These are phyloP conservation scores for Eupithecia inturbata DNA, from an alignment of 2,888 invertebrate species.

Conservation along the genomic window DNA sequence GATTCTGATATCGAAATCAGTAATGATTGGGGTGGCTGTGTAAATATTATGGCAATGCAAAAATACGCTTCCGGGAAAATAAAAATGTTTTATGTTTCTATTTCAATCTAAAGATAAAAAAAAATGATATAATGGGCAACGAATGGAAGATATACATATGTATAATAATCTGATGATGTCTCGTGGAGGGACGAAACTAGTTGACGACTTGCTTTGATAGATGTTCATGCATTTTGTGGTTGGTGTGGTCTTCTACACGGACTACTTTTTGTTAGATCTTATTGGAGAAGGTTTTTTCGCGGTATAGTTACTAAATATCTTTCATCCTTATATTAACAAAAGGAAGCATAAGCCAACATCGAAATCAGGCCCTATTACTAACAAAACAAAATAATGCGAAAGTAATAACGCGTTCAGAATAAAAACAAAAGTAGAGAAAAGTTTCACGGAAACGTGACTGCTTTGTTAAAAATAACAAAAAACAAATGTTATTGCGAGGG, in stretches of 20 bases:
- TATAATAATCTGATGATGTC: too few species aligned
- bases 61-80: neutral
- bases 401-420: conserved; percentile 1
- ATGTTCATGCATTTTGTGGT: too few species aligned
- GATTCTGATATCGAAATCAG: conserved; percentile 21
- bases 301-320: too few species aligned
- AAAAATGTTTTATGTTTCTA: neutral
- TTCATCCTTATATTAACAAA: too few species aligned
- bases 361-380: neutral
- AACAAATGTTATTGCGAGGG: conserved; percentile 56
- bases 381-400: conserved; percentile 2
- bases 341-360: neutral
- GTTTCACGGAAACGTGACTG: conserved; percentile 56
- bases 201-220: too few species aligned
- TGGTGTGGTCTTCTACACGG: too few species aligned
- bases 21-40: conserved; percentile 17
- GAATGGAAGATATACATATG: too few species aligned
- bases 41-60: conserved; percentile 13
- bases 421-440: conserved; percentile 40
- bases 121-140: neutral
- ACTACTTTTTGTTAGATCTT: too few species aligned
- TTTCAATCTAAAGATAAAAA: neutral
- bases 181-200: too few species aligned
- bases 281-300: too few species aligned
- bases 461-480: conserved; percentile 58